Evolutionary conservation across 2,113 vertebrate species (phyloP), one percentile per base, ranked within the genome.

Genomic region (Brachionichthys hirsutus): DNA sequence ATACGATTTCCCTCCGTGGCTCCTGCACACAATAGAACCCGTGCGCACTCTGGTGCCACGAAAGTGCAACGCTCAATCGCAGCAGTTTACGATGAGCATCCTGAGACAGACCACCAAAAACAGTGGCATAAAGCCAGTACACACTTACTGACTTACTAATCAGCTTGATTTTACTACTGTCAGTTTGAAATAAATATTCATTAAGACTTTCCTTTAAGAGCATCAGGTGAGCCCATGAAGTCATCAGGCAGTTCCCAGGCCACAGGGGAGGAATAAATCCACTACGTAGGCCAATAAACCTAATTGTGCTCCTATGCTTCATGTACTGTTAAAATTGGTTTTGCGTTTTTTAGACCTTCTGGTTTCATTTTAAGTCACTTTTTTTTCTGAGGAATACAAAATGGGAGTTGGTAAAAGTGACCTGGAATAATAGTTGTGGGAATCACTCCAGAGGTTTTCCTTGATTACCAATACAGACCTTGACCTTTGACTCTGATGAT

Each of bases 391-490:
- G 55, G 35, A 76, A 75, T 59, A 72, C 61, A 67, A 62, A 70
- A 72, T 62, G 41, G 22, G 46, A 70, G 71, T 78, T 67, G 64
- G 71, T 64, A 40, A 70, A 67, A 77, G 63, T 73, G 79, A 74
- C 80, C 80, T 75, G 57, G 45, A 76, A 55, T 78, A 85, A 75
- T 75, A 51, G 70, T 49, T 75, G 69, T 19, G 48, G 52, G 44
- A n/a, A 68, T 75, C 17, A 67, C 70, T 61, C 68, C 22, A 79
- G 77, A 79, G 70, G 62, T 46, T 75, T 75, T 55, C 34, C 76
- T 65, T 85, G 72, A 83, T 77, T 83, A 76, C 62, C 77, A 70
- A 71, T 24, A 63, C 63, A 78, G 76, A 79, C 73, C 14, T 78
- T 56, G n/a, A n/a, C n/a, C n/a, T n/a, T n/a, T n/a, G n/a, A n/a